phyloP scores from a whole-genome alignment of 2,888 invertebrate genomes.

The Protophormia terraenovae region DNA sequence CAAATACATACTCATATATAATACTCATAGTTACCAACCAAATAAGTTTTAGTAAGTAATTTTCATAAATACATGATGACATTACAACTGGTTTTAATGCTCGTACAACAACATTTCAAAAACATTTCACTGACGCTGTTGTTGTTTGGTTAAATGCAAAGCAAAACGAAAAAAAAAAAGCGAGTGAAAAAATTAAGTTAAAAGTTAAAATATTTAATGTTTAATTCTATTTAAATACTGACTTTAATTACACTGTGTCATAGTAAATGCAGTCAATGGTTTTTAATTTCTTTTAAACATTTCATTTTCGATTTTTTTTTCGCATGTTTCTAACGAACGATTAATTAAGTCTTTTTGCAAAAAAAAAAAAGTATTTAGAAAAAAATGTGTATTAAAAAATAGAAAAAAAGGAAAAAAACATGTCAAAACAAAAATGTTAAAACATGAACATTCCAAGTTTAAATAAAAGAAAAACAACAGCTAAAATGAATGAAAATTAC shows the following conservation, averaged over 20 bases:
- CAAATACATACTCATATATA: no score
- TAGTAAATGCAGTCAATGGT: slow-evolving; percentile 10
- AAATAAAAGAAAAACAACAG: slow-evolving; percentile 59
- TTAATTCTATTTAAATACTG: slow-evolving; percentile 30
- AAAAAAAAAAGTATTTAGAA: not conserved
- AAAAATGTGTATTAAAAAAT: not conserved
- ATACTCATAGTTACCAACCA: not conserved
- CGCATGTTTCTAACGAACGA: slow-evolving; percentile 9
- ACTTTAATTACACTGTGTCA: slow-evolving; percentile 28
- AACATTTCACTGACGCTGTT: not conserved
- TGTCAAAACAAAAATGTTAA: slow-evolving; percentile 44
- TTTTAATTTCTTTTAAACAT: slow-evolving; percentile 34
- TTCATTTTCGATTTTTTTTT: not conserved
- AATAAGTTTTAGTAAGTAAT: not conserved
- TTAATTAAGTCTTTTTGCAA: slow-evolving; percentile 32
- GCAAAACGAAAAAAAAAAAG: not conserved
- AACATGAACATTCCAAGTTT: slow-evolving; percentile 34
- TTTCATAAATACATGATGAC: not conserved
- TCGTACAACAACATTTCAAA: not conserved
- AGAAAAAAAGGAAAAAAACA: slow-evolving; percentile 12
- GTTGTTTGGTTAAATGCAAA: not conserved
- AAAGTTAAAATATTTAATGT: slow-evolving; percentile 31
- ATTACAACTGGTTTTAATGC: not conserved
- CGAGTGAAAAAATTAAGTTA: slow-evolving; percentile 1
- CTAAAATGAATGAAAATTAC: slow-evolving; percentile 71